Percentiles rank a stretch among this genome's conserved stretches.
phyloP scores from a whole-genome alignment of 2,113 vertebrate genomes.

The Carettochelys insculpta region DNA sequence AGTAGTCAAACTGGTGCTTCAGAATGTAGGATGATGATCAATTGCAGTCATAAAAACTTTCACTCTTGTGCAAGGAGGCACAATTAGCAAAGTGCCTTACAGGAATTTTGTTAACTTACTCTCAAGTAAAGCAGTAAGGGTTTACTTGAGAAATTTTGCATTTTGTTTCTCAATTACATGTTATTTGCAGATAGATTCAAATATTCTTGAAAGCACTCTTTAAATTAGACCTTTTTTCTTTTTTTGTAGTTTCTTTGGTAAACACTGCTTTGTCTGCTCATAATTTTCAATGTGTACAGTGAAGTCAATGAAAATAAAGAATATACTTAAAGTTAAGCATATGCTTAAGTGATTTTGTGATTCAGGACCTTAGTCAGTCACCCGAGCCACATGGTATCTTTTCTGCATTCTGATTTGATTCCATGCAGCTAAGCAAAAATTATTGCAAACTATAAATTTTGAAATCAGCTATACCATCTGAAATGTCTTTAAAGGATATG shows the following conservation, averaged over 20 bases:
- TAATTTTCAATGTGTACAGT: not conserved
- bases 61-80: not conserved
- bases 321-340: not conserved
- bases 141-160: not conserved
- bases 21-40: not conserved
- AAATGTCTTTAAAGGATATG: not conserved
- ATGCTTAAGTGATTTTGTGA: not conserved
- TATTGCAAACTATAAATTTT: not conserved
- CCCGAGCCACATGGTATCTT: not conserved
- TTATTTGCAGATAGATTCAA: not conserved
- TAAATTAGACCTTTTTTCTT: no score
- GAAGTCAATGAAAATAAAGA: not conserved
- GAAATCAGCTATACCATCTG: not conserved
- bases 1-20: not conserved
- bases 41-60: not conserved
- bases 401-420: not conserved
- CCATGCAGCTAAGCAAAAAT: not conserved
- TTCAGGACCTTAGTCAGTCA: not conserved
- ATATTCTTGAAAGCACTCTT: not conserved
- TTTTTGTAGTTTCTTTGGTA: not conserved
- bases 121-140: not conserved
- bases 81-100: not conserved
- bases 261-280: not conserved
- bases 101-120: not conserved
- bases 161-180: not conserved